Percentiles rank a stretch among this genome's conserved stretches.
These are phyloP conservation scores for Anoura caudifer DNA, from an alignment of 2,113 vertebrate species.

Conservation along the genomic window DNA sequence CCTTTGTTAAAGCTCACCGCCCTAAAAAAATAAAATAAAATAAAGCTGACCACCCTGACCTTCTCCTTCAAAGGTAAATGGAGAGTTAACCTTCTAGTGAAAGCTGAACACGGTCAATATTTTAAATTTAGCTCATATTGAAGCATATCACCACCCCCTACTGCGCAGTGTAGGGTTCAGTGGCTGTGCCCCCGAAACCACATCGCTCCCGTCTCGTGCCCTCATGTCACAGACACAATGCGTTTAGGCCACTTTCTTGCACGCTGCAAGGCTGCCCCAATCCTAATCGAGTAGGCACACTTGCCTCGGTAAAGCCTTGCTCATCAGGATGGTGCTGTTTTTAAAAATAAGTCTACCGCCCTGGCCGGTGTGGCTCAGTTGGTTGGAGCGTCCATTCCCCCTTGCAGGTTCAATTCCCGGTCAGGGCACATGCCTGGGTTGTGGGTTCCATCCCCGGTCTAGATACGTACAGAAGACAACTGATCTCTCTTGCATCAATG, in stretches of 20 bases:
- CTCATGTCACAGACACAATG: fast-evolving
- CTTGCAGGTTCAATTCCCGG: no score
- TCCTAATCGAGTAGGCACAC: fast-evolving
- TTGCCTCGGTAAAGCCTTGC: neutral
- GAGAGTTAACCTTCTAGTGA: fast-evolving
- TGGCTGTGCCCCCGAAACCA: fast-evolving
- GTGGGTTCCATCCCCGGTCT: no score
- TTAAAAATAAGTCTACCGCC: no score
- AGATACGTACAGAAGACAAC: no score
- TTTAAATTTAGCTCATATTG: neutral
- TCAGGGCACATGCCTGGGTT: no score
- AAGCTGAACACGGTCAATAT: neutral
- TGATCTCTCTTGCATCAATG: no score
- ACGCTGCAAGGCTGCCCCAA: fast-evolving
- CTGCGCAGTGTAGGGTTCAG: fast-evolving
- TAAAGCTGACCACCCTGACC: neutral
- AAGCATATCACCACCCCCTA: neutral
- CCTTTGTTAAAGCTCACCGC: neutral
- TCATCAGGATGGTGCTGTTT: neutral
- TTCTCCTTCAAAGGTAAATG: neutral
- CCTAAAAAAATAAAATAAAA: no score
- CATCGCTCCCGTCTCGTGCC: fast-evolving
- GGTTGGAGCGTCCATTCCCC: no score
- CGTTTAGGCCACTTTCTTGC: neutral
- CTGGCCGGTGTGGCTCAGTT: no score